A percentile compares a stretch with the other conserved stretches of the same genome.
phyloP scores from a whole-genome alignment of 2,113 vertebrate species.

The Tiliqua scincoides region DNA sequence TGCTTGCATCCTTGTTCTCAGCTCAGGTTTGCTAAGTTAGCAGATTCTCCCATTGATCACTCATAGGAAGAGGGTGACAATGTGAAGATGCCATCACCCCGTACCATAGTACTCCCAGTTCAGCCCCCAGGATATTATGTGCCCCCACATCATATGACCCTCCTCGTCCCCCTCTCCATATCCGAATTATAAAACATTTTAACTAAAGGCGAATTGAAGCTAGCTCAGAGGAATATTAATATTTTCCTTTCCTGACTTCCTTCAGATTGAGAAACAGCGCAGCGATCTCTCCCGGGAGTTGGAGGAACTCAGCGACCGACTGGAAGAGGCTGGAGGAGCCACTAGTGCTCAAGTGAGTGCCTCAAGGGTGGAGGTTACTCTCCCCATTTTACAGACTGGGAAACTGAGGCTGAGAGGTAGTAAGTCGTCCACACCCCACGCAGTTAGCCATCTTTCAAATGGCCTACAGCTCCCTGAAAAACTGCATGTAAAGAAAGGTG shows the following conservation, averaged over 20 bases:
- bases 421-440: no score
- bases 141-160: no score
- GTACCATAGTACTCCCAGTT: not conserved
- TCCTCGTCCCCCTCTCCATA: not conserved
- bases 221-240: not conserved
- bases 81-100: no score
- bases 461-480: not conserved
- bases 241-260: constrained; percentile 1
- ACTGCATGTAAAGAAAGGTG: not conserved
- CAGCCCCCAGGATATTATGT: not conserved
- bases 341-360: constrained; percentile 69
- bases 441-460: not conserved
- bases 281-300: constrained; percentile 75
- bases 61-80: not conserved
- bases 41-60: not conserved
- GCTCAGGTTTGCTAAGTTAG: not conserved
- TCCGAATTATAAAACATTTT: not conserved
- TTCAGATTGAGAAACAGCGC: constrained; percentile 80
- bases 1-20: not conserved
- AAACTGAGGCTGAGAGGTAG: not conserved
- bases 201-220: not conserved
- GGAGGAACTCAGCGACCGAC: constrained; percentile 75
- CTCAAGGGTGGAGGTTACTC: not conserved
- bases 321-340: constrained; percentile 75
- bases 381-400: not conserved